Evolutionary conservation across 2,797 vertebrate genomes (phyloP).

Genomic region (Notamacropus eugenii): DNA sequence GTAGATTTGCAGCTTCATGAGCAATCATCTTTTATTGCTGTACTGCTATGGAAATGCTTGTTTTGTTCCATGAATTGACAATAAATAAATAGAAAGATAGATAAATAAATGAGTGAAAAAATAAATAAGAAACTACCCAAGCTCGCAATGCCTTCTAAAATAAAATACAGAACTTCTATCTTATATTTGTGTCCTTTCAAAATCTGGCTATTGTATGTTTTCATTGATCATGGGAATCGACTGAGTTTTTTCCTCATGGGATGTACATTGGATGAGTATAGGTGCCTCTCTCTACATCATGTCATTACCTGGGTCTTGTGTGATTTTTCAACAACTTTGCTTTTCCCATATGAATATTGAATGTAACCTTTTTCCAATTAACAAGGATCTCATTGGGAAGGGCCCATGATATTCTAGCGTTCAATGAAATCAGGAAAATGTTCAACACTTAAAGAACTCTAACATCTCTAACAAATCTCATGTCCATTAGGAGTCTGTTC

Average conservation of each 20-base stretch:
- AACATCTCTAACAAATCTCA: not conserved
- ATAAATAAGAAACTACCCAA: not conserved
- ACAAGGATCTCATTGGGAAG: not conserved
- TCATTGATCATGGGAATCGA: not conserved
- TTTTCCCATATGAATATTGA: not conserved
- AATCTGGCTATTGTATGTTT: not conserved
- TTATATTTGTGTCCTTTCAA: not conserved
- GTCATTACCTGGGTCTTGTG: not conserved
- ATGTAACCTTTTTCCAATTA: not conserved
- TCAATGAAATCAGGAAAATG: not conserved
- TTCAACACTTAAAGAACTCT: not conserved
- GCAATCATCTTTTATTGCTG: no score
- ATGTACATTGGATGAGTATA: not conserved
- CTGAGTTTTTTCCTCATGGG: not conserved
- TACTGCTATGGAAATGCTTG: no score
- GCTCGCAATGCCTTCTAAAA: not conserved
- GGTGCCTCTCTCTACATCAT: not conserved
- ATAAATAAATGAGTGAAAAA: no score
- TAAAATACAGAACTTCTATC: not conserved
- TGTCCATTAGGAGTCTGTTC: not conserved
- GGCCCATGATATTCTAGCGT: not conserved
- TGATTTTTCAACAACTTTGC: not conserved
- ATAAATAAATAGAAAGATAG: no score
- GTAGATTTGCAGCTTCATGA: no score
- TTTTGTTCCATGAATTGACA: no score